Evolutionary conservation across 2,113 vertebrate species (phyloP), one percentile per base, ranked within the genome.

Genomic region (Crotalus tigris): DNA sequence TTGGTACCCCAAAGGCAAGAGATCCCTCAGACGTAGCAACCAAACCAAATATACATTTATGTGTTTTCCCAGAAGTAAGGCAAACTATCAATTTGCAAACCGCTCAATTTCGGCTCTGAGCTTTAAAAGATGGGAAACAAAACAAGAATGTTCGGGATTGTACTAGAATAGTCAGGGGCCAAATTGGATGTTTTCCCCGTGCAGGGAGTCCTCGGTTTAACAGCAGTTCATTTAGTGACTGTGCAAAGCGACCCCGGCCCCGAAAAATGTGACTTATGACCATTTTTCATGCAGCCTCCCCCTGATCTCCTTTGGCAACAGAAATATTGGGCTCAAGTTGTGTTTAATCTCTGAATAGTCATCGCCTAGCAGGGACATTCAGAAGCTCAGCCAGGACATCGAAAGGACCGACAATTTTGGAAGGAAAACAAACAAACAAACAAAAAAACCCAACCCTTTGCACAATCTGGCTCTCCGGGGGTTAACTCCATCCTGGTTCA

Each of bases 181-280:
- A 39, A 39, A 44, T 39, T 6, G 19, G 69, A 39, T 39, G 6
- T 21, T 39, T 57, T 81, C 1, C n/a, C 69, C 3, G 2, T 21
- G 4, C 29, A n/a, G n/a, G 64, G 1, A 15, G 29, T 69, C 29
- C 64, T 69, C 15, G 4, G 15, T 0, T 2, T n/a, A n/a, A 69
- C 29, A 29, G 12, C 1, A 15, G 26, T 64, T 59, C 1, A 1
- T 29, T 64, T 64, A 29, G 12, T n/a, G 64, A 69, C 2, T 3
- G 12, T 69, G n/a, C 0, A 0, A 15, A n/a, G 26, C 12, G 12
- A n/a, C 26, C n/a, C 5, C 1, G 4, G 29, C 29, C n/a, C 0
- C n/a, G 29, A 69, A 69, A 58, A 7, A 58, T 23, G 21, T 23
- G 57, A 23, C 57, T 58, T 23, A 2, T 7, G 57, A 6, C 6